These are phyloP conservation scores for Thinocorus orbignyianus DNA, from an alignment of 2,113 vertebrate species.

Conservation along the genomic window DNA sequence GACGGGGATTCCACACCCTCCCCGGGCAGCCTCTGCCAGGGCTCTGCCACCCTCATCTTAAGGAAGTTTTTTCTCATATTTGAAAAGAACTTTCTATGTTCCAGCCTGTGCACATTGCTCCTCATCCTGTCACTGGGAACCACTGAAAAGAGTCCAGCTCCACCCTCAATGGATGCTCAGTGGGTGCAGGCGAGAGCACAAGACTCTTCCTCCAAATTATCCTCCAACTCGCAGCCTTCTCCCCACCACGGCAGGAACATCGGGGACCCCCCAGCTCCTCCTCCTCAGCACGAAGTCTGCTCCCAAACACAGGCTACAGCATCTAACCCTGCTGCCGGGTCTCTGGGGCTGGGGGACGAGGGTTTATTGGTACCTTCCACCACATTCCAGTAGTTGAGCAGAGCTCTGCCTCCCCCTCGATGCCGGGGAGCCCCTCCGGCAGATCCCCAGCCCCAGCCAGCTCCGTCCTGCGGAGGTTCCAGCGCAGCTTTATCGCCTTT, in stretches of 20 bases:
- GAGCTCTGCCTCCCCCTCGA: neutral
- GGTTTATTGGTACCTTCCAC: neutral
- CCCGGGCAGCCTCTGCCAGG: too few relatives aligned
- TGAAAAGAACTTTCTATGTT: too few relatives aligned
- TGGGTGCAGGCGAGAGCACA: accelerated
- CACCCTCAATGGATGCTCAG: neutral
- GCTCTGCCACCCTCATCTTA: too few relatives aligned
- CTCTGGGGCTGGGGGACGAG: neutral
- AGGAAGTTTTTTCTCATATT: too few relatives aligned
- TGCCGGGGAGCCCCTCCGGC: neutral
- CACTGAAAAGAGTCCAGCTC: too few relatives aligned
- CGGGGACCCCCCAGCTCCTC: neutral
- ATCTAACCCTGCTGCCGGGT: neutral
- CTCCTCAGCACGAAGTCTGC: neutral
- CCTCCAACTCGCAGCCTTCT: neutral
- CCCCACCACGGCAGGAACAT: neutral
- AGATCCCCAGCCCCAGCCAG: neutral
- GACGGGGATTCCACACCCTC: too few relatives aligned
- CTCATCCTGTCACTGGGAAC: too few relatives aligned
- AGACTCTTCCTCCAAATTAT: neutral
- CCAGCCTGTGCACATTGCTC: too few relatives aligned
- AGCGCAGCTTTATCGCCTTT: neutral
- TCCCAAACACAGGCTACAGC: neutral
- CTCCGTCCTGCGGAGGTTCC: neutral
- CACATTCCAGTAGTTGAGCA: accelerated